phyloP scores from a whole-genome alignment of 2,113 vertebrate genomes.

The Melanocharis versteri region DNA sequence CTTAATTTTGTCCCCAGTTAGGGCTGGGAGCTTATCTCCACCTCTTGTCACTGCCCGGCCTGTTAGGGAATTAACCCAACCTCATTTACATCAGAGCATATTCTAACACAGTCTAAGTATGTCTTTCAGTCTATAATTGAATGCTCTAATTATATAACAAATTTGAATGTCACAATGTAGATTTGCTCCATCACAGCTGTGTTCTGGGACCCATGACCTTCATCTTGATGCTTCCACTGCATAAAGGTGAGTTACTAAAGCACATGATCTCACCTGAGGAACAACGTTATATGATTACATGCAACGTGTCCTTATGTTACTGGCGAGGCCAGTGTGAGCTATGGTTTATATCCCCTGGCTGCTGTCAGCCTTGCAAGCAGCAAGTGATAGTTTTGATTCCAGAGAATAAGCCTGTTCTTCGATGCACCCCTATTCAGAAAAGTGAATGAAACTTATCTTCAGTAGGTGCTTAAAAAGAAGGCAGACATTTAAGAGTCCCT shows the following conservation, averaged over 20 bases:
- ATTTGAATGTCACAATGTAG: not conserved
- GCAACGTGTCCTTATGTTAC: not conserved
- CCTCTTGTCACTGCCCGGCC: not conserved
- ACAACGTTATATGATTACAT: not conserved
- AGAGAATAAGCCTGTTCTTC: not conserved
- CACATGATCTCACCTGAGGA: not conserved
- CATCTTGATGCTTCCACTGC: not conserved
- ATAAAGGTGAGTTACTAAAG: not conserved
- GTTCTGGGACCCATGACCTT: not conserved
- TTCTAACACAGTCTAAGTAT: not conserved
- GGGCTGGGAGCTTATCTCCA: not conserved
- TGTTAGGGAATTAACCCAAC: constrained; percentile 11
- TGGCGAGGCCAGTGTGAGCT: not conserved
- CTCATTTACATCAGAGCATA: not conserved
- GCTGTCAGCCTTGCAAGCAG: not conserved
- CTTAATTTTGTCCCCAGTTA: not conserved
- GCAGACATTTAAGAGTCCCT: not conserved
- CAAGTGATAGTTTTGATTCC: not conserved
- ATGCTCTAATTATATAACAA: constrained; percentile 19
- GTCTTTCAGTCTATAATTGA: constrained; percentile 33
- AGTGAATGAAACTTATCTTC: not conserved
- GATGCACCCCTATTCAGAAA: not conserved
- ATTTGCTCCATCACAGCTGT: not conserved
- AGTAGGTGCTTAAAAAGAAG: not conserved
- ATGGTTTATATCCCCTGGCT: not conserved